phyloP scores from a whole-genome alignment of 2,113 vertebrate genomes.

The Atlantisia rogersi region DNA sequence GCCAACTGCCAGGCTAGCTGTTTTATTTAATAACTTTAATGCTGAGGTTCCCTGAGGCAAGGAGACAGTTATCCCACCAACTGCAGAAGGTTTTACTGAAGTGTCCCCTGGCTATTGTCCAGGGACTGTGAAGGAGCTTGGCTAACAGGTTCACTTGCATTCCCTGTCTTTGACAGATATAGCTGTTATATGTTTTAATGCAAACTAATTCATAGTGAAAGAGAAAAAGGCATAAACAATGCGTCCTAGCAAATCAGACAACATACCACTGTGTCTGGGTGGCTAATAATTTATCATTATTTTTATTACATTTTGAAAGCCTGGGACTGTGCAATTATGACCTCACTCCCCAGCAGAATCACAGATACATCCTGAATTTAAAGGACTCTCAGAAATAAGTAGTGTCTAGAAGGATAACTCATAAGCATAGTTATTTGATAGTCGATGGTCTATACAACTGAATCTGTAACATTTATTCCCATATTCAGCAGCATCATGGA shows the following conservation, averaged over 20 bases:
- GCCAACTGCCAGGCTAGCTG: constrained; percentile 62
- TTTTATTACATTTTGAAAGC: neutral
- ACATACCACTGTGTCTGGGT: neutral
- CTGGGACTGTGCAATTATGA: neutral
- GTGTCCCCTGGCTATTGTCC: constrained; percentile 60
- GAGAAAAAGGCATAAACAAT: neutral
- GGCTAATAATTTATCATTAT: neutral
- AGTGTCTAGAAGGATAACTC: neutral
- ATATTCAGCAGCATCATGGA: neutral
- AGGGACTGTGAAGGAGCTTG: constrained; percentile 4
- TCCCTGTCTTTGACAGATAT: neutral
- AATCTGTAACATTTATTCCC: neutral
- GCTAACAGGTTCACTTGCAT: constrained; percentile 13
- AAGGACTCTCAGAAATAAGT: neutral
- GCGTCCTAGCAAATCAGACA: neutral
- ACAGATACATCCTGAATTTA: neutral
- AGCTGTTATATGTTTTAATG: neutral
- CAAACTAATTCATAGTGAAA: neutral
- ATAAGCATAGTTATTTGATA: neutral
- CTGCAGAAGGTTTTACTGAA: constrained; percentile 36
- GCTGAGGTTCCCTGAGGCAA: constrained; percentile 62
- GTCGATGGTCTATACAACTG: neutral
- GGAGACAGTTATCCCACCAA: constrained; percentile 72
- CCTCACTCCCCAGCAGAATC: neutral
- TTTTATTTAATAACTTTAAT: constrained; percentile 73